phyloP scores from a whole-genome alignment of 2,113 vertebrate genomes.

The Smithornis capensis region DNA sequence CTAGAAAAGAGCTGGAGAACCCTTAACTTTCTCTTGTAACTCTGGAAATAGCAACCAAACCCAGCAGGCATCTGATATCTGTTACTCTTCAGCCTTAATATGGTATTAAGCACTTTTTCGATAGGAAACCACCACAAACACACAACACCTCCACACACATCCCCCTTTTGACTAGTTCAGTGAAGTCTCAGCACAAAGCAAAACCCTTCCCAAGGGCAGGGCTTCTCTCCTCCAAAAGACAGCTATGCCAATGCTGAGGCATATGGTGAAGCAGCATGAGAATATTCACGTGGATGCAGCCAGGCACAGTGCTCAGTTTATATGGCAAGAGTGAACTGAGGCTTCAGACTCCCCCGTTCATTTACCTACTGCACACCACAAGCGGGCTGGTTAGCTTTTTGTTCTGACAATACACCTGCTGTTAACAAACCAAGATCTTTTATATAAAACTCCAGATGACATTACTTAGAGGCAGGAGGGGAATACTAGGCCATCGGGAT shows the following conservation, averaged over 20 bases:
- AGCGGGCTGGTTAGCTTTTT: not conserved
- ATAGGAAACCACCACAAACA: not conserved
- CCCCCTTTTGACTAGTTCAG: not conserved
- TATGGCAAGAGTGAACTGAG: not conserved
- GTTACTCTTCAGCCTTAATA: not conserved
- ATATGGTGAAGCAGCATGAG: conserved; percentile 36
- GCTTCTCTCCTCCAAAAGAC: not conserved
- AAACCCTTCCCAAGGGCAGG: not conserved
- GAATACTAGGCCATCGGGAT: not conserved
- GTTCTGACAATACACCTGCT: not conserved
- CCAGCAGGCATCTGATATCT: not conserved
- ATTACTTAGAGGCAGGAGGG: not conserved
- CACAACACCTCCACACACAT: fast-evolving
- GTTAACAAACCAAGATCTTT: not conserved
- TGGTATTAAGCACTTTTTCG: not conserved
- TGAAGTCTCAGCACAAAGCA: not conserved
- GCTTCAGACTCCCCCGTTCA: not conserved
- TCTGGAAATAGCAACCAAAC: not conserved
- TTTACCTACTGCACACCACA: not conserved
- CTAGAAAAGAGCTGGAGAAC: not conserved
- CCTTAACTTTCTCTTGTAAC: not conserved
- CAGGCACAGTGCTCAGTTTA: not conserved
- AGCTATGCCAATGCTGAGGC: not conserved
- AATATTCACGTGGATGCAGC: not conserved
- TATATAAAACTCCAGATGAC: not conserved